These are phyloP conservation scores for Ranitomeya variabilis DNA, from an alignment of 2,113 vertebrate species.

Conservation along the genomic window DNA sequence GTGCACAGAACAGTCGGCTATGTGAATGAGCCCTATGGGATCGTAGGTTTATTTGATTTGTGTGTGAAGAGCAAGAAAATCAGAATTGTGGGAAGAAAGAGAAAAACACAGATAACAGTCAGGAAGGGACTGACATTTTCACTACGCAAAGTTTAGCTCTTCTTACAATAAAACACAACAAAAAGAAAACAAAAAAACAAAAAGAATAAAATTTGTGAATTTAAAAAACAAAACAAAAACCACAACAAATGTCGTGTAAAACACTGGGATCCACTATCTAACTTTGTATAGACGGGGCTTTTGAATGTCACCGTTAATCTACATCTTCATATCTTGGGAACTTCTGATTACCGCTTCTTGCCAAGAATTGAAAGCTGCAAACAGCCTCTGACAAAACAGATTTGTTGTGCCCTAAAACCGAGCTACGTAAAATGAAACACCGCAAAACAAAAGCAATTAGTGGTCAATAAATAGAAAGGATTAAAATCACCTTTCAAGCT, in stretches of 20 bases:
- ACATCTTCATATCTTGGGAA: background rate
- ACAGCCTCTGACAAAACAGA: background rate
- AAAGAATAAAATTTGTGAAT: background rate
- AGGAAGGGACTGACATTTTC: background rate
- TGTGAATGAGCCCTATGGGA: too few species aligned
- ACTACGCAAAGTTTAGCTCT: background rate
- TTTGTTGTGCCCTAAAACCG: background rate
- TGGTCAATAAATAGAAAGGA: constrained; percentile 56
- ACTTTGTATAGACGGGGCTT: background rate
- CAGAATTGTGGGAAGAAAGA: too few species aligned
- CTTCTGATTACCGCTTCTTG: background rate
- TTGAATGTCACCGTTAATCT: constrained; percentile 39
- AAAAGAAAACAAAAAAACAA: background rate
- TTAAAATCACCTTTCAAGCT: constrained; percentile 60
- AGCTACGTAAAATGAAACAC: background rate
- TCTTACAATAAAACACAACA: background rate
- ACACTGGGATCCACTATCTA: background rate
- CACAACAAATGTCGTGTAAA: background rate
- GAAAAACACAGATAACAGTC: background rate
- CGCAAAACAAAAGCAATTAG: constrained; percentile 61
- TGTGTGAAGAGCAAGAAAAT: too few species aligned
- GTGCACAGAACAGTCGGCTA: too few species aligned
- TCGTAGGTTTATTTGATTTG: too few species aligned
- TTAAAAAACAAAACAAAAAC: background rate
- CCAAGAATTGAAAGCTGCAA: constrained; percentile 6